Conservation (phyloP, 2,797 vertebrate species). For the Amblyraja radiata region DNA sequence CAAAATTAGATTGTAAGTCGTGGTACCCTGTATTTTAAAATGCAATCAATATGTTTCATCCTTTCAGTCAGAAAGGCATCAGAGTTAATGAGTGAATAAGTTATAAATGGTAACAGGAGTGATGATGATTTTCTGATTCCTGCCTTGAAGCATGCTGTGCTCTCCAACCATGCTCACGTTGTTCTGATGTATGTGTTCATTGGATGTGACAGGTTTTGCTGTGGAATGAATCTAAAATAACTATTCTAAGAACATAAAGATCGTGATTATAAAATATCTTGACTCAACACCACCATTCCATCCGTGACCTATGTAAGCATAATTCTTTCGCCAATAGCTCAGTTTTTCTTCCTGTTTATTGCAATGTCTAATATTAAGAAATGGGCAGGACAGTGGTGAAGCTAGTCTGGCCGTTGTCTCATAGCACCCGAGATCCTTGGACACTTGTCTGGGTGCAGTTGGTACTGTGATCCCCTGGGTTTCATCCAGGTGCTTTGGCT, state of each 20-base stretch:
- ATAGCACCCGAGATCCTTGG: too few relatives aligned
- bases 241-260: neutral
- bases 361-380: neutral
- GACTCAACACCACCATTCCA: neutral
- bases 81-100: neutral
- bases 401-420: too few relatives aligned
- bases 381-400: neutral
- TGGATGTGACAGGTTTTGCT: neutral
- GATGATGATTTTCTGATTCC: neutral
- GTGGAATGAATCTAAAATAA: neutral
- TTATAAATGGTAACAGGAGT: neutral
- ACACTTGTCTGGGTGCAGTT: too few relatives aligned
- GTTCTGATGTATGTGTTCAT: neutral
- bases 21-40: neutral
- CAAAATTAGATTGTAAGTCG: constrained; percentile 22
- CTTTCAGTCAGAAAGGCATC: neutral
- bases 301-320: neutral
- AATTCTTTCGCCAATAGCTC: neutral
- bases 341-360: neutral
- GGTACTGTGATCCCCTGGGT: too few relatives aligned
- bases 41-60: neutral
- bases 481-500: too few relatives aligned
- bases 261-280: neutral
- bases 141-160: neutral
- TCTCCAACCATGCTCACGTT: neutral